Percentiles rank a stretch among this genome's conserved stretches.
Conservation (phyloP, 1,140 invertebrate species). For the Diorhabda elongata region DNA sequence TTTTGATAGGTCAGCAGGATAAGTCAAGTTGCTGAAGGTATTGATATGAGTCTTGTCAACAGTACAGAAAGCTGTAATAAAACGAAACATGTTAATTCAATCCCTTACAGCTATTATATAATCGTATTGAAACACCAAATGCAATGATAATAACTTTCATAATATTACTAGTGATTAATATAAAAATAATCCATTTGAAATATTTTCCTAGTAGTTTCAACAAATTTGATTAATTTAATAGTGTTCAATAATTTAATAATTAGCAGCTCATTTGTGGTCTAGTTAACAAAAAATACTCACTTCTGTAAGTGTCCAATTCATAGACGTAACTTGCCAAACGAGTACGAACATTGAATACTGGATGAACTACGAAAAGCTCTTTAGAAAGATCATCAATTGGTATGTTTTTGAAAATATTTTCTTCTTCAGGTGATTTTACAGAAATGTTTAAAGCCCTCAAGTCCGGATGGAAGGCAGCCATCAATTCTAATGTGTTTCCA, state of each 20-base stretch:
- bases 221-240: no score
- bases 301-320: conserved; percentile 32
- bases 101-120: no score
- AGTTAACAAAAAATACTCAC: conserved; percentile 29
- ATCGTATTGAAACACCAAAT: no score
- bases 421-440: conserved; percentile 46
- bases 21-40: conserved; percentile 60
- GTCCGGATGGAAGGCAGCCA: conserved; percentile 45
- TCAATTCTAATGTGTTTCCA: conserved; percentile 51
- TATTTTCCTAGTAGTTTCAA: no score
- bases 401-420: conserved; percentile 47
- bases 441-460: conserved; percentile 47
- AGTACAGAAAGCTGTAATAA: conserved; percentile 55
- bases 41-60: conserved; percentile 53
- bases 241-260: no score
- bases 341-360: conserved; percentile 44
- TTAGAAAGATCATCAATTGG: conserved; percentile 39
- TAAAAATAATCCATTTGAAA: no score
- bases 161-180: no score
- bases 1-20: conserved; percentile 47
- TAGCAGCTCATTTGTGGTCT: no score
- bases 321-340: conserved; percentile 44
- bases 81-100: conserved; percentile 3
- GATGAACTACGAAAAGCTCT: conserved; percentile 48
- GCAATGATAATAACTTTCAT: no score